phyloP scores from a whole-genome alignment of 2,113 vertebrate genomes.

The Sinocyclocheilus grahami region DNA sequence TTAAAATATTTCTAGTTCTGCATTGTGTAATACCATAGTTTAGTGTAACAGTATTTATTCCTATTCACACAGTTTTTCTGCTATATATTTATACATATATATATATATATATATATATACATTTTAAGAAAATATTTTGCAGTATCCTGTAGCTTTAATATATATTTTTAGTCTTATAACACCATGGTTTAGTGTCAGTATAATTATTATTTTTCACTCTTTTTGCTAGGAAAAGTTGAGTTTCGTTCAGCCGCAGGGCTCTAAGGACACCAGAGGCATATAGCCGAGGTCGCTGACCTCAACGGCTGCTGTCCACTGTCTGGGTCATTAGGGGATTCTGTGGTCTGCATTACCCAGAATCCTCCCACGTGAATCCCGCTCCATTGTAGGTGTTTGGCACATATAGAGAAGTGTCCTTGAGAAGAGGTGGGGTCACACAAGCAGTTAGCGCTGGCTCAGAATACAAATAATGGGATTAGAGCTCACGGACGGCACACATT shows the following conservation, averaged over 20 bases:
- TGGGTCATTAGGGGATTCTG: conserved; percentile 33
- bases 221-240: conserved; percentile 2
- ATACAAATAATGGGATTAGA: conserved; percentile 59
- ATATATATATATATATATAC: too few species aligned
- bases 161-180: background rate
- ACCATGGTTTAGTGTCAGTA: background rate
- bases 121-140: background rate
- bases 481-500: conserved; percentile 46
- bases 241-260: conserved; percentile 16
- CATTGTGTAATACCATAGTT: too few species aligned
- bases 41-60: too few species aligned
- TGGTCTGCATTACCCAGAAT: conserved; percentile 31
- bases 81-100: too few species aligned
- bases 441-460: conserved; percentile 48
- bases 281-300: conserved; percentile 30
- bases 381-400: conserved; percentile 49
- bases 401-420: conserved; percentile 55
- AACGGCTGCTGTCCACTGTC: conserved; percentile 37
- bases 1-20: too few species aligned
- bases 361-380: conserved; percentile 45
- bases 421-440: conserved; percentile 54
- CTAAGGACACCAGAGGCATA: conserved; percentile 26
- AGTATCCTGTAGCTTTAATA: background rate
- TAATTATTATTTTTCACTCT: background rate
- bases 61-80: too few species aligned